These are phyloP conservation scores for Clarias gariepinus DNA, from an alignment of 2,113 vertebrate genomes.

Conservation along the genomic window DNA sequence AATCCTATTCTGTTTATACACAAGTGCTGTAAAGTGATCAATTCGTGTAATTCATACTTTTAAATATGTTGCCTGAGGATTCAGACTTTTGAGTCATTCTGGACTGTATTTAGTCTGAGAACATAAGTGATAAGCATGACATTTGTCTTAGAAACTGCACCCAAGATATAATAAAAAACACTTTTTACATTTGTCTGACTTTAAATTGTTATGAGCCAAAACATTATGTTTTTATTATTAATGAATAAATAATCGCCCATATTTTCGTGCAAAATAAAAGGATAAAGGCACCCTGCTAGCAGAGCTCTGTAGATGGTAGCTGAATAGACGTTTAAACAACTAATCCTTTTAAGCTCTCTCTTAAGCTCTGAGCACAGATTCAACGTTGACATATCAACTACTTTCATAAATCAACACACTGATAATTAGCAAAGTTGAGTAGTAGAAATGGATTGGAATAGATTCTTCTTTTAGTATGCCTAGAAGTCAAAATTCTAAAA, in stretches of 20 bases:
- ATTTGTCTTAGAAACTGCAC: neutral
- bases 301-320: constrained; percentile 17
- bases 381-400: neutral
- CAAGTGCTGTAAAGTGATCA: too few relatives aligned
- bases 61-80: too few relatives aligned
- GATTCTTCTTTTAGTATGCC: too few relatives aligned
- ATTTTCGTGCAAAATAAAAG: constrained; percentile 34
- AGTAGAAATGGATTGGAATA: too few relatives aligned
- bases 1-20: too few relatives aligned
- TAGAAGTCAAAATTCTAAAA: too few relatives aligned
- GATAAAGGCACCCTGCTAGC: neutral
- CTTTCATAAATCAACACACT: neutral
- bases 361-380: neutral
- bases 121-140: neutral
- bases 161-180: neutral
- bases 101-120: neutral
- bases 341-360: constrained; percentile 25
- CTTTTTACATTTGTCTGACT: neutral
- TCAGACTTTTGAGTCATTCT: too few relatives aligned
- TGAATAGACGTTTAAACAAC: constrained; percentile 25
- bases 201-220: constrained; percentile 1
- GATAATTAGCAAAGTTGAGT: neutral
- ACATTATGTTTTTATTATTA: too few relatives aligned
- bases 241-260: constrained; percentile 21
- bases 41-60: too few relatives aligned